These are phyloP conservation scores for Lophius piscatorius DNA, from an alignment of 2,113 vertebrate species.

Conservation along the genomic window DNA sequence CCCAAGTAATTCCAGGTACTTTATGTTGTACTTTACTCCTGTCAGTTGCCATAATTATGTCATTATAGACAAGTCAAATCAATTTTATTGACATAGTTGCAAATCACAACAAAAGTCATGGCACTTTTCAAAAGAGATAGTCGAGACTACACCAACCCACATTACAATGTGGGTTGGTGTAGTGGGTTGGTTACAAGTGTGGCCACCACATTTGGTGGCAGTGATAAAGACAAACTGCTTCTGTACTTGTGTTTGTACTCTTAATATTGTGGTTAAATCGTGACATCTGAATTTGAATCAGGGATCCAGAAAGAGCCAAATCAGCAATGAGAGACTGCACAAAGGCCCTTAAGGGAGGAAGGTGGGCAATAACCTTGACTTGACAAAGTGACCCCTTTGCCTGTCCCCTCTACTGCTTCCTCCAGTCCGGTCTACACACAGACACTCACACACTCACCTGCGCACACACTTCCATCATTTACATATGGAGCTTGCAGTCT, in stretches of 20 bases:
- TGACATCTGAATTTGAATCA: too few relatives aligned
- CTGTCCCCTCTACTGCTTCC: slow-evolving; percentile 52
- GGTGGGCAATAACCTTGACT: slow-evolving; percentile 57
- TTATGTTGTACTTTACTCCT: slow-evolving; percentile 9
- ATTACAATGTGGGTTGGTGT: too few relatives aligned
- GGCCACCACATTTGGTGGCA: too few relatives aligned
- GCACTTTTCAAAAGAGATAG: too few relatives aligned
- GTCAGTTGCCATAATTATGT: slow-evolving; percentile 3
- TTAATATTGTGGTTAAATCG: too few relatives aligned
- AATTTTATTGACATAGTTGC: neutral
- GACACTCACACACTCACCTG: slow-evolving; percentile 33
- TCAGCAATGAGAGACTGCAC: slow-evolving; percentile 5
- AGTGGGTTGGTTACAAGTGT: too few relatives aligned
- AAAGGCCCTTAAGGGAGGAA: slow-evolving; percentile 18
- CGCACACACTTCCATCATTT: slow-evolving; percentile 67
- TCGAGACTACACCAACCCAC: too few relatives aligned
- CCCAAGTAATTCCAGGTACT: neutral
- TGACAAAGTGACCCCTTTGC: slow-evolving; percentile 75
- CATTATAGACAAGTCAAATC: neutral
- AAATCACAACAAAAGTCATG: neutral
- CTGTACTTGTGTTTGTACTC: too few relatives aligned
- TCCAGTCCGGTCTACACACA: slow-evolving; percentile 39
- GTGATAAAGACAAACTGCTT: too few relatives aligned
- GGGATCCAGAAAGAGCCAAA: too few relatives aligned
- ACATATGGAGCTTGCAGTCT: slow-evolving; percentile 76